These are phyloP conservation scores for Streblospio benedicti DNA, from an alignment of 1,140 invertebrate species.

Conservation along the genomic window DNA sequence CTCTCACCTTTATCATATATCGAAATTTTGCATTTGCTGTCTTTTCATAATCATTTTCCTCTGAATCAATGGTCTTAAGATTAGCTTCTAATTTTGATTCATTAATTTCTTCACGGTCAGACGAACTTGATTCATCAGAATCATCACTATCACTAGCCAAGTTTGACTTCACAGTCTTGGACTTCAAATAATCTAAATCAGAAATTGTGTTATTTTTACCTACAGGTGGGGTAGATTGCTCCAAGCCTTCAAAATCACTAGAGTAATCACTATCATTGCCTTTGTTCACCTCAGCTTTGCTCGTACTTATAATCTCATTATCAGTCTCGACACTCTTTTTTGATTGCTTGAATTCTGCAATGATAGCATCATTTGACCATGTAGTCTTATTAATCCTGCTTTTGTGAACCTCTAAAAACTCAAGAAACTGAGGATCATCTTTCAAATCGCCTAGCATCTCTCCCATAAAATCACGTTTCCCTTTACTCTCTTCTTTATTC, in stretches of 20 bases:
- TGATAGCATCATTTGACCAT: slow-evolving; percentile 62
- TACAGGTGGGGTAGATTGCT: neutral
- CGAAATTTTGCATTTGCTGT: neutral
- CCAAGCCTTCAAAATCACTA: neutral
- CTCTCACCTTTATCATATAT: neutral
- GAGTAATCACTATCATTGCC: neutral
- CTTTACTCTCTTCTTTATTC: slow-evolving; percentile 44
- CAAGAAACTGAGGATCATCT: slow-evolving; percentile 78
- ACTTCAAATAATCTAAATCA: slow-evolving; percentile 31
- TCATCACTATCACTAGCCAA: slow-evolving; percentile 16
- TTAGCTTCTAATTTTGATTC: too few relatives aligned
- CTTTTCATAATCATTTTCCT: neutral
- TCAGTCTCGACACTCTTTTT: slow-evolving; percentile 16
- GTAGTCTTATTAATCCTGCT: slow-evolving; percentile 52
- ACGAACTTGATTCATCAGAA: too few relatives aligned
- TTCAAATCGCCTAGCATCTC: slow-evolving; percentile 60
- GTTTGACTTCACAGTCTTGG: slow-evolving; percentile 27
- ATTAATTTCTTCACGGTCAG: too few relatives aligned
- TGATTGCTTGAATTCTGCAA: slow-evolving; percentile 10
- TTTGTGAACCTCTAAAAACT: slow-evolving; percentile 74
- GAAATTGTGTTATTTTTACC: neutral
- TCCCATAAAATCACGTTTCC: slow-evolving; percentile 51
- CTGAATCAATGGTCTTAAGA: too few relatives aligned
- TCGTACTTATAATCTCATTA: slow-evolving; percentile 8
- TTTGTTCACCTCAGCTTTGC: slow-evolving; percentile 22